These are phyloP conservation scores for Fissipunctia ypsillon DNA, from an alignment of 2,888 invertebrate genomes.

Conservation along the genomic window DNA sequence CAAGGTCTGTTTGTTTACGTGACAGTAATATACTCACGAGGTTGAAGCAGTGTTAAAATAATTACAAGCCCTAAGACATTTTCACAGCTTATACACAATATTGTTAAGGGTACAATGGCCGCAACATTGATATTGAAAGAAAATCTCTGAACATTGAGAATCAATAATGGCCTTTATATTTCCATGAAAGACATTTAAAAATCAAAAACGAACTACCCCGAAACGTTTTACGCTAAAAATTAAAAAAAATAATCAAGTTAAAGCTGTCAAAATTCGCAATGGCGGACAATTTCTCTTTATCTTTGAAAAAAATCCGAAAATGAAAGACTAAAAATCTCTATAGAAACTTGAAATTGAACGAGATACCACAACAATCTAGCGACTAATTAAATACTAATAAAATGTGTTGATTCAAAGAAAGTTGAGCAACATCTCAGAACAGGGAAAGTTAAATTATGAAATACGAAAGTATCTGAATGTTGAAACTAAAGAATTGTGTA, in stretches of 20 bases:
- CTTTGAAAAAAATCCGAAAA: conserved; percentile 23
- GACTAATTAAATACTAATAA: conserved; percentile 37
- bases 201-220: not conserved
- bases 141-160: not conserved
- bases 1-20: not conserved
- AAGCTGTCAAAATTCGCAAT: conserved; percentile 20
- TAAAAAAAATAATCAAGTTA: conserved; percentile 29
- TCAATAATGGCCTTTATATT: conserved; percentile 1
- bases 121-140: not conserved
- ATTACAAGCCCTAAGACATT: not conserved
- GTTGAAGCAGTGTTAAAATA: not conserved
- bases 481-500: conserved; percentile 27
- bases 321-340: not conserved
- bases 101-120: not conserved
- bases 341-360: conserved; percentile 21
- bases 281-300: not conserved
- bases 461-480: conserved; percentile 24
- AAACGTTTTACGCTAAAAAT: not conserved
- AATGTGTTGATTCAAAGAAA: no score
- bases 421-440: conserved; percentile 23
- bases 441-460: conserved; percentile 23
- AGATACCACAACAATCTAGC: conserved; percentile 2
- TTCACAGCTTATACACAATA: not conserved
- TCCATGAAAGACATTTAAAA: not conserved
- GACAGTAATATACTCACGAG: no score